Conservation (phyloP, 2,113 vertebrate species). For the Engraulis encrasicolus region DNA sequence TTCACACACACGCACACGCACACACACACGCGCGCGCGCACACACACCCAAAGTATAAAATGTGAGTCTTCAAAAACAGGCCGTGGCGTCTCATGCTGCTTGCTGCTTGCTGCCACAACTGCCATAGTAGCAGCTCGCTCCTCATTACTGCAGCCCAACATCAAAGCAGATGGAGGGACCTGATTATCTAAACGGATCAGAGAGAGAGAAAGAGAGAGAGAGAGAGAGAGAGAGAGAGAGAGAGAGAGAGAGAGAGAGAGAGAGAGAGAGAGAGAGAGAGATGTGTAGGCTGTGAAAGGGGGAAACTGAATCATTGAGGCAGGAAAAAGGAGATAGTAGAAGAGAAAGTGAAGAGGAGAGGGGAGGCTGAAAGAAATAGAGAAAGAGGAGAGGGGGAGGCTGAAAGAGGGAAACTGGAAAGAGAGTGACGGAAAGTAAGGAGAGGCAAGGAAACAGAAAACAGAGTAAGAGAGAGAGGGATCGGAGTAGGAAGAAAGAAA, state of each 20-base stretch:
- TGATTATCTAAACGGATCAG: slow-evolving; percentile 53
- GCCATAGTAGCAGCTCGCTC: not conserved
- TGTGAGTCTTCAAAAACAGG: slow-evolving; percentile 41
- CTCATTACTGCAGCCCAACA: slow-evolving; percentile 63
- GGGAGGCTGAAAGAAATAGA: too few species aligned
- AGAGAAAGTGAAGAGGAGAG: too few species aligned
- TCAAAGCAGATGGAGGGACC: slow-evolving; percentile 63
- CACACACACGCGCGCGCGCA: not conserved
- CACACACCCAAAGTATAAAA: not conserved
- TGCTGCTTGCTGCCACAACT: slow-evolving; percentile 36
- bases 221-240: slow-evolving; percentile 49
- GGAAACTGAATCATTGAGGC: too few species aligned
- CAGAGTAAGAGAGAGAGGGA: too few species aligned
- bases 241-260: not conserved
- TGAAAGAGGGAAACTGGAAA: too few species aligned
- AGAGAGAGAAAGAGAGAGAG: slow-evolving; percentile 43
- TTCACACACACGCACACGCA: slow-evolving; percentile 11
- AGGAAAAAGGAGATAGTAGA: too few species aligned
- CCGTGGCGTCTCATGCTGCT: slow-evolving; percentile 49
- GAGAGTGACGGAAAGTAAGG: too few species aligned
- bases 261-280: too few species aligned
- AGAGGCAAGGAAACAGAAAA: too few species aligned
- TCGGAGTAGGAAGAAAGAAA: too few species aligned
- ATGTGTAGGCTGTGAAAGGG: too few species aligned
- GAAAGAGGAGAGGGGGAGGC: too few species aligned